Percentiles rank a stretch among this genome's conserved stretches.
Evolutionary conservation across 2,888 invertebrate species (phyloP).

Genomic region (Hecatera dysodea): DNA sequence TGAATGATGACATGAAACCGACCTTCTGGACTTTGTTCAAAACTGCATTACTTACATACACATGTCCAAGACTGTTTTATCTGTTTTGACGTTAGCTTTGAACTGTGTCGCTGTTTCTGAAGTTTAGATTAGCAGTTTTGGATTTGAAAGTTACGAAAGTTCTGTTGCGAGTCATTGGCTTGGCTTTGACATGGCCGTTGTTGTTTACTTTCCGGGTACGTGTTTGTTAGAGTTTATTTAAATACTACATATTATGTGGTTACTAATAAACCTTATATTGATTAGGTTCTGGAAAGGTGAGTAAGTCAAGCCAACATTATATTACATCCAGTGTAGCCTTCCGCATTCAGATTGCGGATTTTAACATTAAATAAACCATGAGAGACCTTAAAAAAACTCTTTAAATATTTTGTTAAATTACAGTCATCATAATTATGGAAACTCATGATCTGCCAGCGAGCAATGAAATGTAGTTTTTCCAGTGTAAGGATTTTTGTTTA

Average conservation of each 20-base stretch:
- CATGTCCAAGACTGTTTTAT: conserved; percentile 36
- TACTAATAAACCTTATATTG: no score
- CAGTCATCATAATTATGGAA: no score
- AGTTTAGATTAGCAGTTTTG: conserved; percentile 14
- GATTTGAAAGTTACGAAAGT: not conserved
- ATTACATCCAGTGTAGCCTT: not conserved
- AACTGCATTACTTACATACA: conserved; percentile 24
- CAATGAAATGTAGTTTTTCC: no score
- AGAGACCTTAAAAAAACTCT: no score
- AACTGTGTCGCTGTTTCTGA: conserved; percentile 17
- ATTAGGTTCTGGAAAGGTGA: no score
- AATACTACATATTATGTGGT: not conserved
- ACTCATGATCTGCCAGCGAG: no score
- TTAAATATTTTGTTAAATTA: no score
- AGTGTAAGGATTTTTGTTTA: no score
- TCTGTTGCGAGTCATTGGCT: not conserved
- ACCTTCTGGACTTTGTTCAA: conserved; percentile 6
- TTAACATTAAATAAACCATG: no score
- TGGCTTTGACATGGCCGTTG: not conserved
- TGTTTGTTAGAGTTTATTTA: not conserved
- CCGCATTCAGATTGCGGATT: not conserved
- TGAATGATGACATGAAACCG: not conserved
- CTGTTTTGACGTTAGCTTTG: conserved; percentile 43
- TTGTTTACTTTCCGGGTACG: not conserved
- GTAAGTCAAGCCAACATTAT: no score